phyloP scores from a whole-genome alignment of 2,113 vertebrate genomes.

The Odocoileus hemionus region DNA sequence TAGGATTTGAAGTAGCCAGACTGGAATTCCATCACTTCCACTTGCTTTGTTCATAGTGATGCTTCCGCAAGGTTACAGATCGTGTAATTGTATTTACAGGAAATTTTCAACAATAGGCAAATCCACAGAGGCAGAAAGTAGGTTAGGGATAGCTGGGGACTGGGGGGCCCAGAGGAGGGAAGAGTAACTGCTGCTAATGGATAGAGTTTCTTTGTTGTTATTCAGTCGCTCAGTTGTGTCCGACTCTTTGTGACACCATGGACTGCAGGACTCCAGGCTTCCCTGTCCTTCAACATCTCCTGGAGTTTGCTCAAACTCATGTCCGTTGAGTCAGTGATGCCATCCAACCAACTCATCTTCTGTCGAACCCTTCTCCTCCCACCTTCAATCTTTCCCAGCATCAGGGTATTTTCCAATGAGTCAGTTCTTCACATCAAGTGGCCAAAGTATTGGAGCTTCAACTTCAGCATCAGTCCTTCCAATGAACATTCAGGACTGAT shows the following conservation, averaged over 20 bases:
- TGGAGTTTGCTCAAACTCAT: too few relatives aligned
- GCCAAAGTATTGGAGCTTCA: not conserved
- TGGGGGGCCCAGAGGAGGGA: not conserved
- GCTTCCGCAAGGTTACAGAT: not conserved
- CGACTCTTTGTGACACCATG: too few relatives aligned
- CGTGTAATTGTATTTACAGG: not conserved
- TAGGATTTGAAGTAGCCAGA: too few relatives aligned
- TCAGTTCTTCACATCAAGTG: not conserved
- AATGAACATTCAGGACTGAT: not conserved
- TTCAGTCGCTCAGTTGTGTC: too few relatives aligned
- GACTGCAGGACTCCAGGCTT: too few relatives aligned
- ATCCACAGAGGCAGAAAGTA: not conserved
- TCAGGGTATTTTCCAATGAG: not conserved
- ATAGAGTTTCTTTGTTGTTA: not conserved
- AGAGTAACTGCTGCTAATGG: not conserved
- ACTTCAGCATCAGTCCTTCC: not conserved
- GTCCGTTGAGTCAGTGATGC: not conserved
- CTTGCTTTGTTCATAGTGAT: too few relatives aligned
- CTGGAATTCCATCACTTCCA: too few relatives aligned
- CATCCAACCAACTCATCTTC: not conserved
- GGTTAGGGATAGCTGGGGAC: not conserved
- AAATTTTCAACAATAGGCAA: not conserved
- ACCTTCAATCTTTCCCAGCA: not conserved
- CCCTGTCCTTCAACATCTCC: too few relatives aligned
- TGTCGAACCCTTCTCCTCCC: not conserved